Percentiles rank a stretch among this genome's conserved stretches.
These are phyloP conservation scores for Globicephala melas DNA, from an alignment of 2,113 vertebrate genomes.

Conservation along the genomic window DNA sequence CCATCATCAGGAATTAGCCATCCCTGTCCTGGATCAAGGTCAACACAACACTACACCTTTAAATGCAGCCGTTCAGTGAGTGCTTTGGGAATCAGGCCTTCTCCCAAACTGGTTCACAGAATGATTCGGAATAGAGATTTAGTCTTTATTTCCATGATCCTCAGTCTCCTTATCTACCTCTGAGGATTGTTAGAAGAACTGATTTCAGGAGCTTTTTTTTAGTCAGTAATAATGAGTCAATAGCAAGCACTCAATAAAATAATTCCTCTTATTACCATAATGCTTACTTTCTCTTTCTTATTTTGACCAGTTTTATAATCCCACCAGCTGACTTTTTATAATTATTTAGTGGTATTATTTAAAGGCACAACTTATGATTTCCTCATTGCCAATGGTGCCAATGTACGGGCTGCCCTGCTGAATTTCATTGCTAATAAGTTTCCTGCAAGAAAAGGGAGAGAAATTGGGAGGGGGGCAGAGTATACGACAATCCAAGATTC, in stretches of 20 bases:
- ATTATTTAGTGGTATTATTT: not conserved
- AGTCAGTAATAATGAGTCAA: not conserved
- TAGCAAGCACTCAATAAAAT: not conserved
- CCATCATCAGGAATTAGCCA: not conserved
- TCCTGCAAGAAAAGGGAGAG: not conserved
- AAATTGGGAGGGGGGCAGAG: not conserved
- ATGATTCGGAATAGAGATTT: not conserved
- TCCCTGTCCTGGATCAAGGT: not conserved
- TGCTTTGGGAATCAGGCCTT: not conserved
- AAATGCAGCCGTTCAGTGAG: not conserved
- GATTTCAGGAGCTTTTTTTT: not conserved
- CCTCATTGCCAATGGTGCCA: not conserved
- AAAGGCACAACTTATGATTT: not conserved
- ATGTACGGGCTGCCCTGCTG: not conserved
- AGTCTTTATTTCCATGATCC: not conserved
- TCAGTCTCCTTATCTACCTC: not conserved
- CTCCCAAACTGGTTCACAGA: not conserved
- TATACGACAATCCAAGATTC: not conserved
- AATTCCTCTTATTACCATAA: not conserved
- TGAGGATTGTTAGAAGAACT: not conserved
- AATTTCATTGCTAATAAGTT: not conserved
- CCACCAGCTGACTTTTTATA: not conserved
- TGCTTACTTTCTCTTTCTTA: not conserved
- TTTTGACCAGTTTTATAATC: not conserved
- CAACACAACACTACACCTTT: not conserved